phyloP scores from a whole-genome alignment of 2,113 vertebrate species.

The Verasper variegatus region DNA sequence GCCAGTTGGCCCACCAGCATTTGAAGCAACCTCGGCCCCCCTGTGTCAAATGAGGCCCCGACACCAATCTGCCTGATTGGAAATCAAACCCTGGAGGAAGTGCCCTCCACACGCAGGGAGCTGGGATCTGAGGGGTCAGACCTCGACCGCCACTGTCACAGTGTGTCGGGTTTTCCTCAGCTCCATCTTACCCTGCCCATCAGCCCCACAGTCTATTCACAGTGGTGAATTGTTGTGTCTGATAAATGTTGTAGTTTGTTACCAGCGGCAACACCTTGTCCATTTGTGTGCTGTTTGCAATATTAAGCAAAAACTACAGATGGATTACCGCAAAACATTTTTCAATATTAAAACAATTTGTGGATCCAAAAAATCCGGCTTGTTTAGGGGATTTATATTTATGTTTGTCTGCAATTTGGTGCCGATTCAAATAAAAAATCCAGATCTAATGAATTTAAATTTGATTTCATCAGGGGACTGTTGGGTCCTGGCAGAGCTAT shows the following conservation, averaged over 20 bases:
- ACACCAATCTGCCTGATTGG: constrained; percentile 75
- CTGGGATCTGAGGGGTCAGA: constrained; percentile 44
- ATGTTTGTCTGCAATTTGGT: not conserved
- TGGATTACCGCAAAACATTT: no score
- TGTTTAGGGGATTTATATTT: not conserved
- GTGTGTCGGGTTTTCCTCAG: constrained; percentile 18
- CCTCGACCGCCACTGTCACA: constrained; percentile 38
- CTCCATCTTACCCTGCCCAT: constrained; percentile 16
- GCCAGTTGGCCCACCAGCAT: not conserved
- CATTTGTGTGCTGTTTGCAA: no score
- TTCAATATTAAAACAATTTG: not conserved
- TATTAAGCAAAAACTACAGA: no score
- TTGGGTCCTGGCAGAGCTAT: no score
- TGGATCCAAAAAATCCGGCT: no score
- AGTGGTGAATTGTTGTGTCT: not conserved
- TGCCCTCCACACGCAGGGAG: constrained; percentile 17
- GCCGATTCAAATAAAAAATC: not conserved
- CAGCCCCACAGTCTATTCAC: not conserved
- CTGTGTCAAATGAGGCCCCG: constrained; percentile 59
- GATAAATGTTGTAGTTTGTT: no score
- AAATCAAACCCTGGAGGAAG: constrained; percentile 54
- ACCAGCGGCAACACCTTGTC: no score
- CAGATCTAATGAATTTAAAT: not conserved
- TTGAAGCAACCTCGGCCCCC: constrained; percentile 37
- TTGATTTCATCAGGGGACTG: no score